These are phyloP conservation scores for Carassius carassius DNA, from an alignment of 2,113 vertebrate species.

Conservation along the genomic window DNA sequence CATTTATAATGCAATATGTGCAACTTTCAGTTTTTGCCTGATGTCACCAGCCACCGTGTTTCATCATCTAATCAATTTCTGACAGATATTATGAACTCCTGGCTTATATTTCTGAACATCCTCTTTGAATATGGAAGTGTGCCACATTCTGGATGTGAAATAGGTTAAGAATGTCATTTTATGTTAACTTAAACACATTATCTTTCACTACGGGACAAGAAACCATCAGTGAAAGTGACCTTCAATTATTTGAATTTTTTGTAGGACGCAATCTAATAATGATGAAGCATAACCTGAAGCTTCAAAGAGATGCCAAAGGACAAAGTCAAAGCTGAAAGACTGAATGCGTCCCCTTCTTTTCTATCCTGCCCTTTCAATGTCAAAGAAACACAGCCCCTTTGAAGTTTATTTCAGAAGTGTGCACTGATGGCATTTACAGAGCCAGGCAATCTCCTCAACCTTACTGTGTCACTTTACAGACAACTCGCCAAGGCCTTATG, in stretches of 20 bases:
- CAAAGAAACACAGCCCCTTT: conserved; percentile 43
- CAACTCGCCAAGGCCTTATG: not conserved
- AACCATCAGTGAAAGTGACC: conserved; percentile 4
- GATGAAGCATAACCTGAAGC: conserved; percentile 30
- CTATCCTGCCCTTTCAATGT: conserved; percentile 45
- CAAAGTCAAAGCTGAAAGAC: conserved; percentile 51
- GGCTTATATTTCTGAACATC: too few relatives aligned
- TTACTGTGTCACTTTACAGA: not conserved
- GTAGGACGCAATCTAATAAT: conserved; percentile 27
- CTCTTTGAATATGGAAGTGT: too few relatives aligned
- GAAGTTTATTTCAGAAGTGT: conserved; percentile 47
- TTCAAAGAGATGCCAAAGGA: conserved; percentile 52
- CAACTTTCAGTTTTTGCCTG: not conserved
- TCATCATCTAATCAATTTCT: not conserved
- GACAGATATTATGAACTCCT: too few relatives aligned
- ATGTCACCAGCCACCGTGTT: not conserved
- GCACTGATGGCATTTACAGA: conserved; percentile 39
- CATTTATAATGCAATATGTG: not conserved
- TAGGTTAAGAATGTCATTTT: not conserved
- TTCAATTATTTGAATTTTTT: conserved; percentile 3
- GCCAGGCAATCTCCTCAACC: not conserved
- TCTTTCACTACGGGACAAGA: not conserved
- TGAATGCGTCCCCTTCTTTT: conserved; percentile 34
- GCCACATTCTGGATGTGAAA: too few relatives aligned
- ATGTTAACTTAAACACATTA: not conserved